Evolutionary conservation across 2,888 invertebrate species (phyloP).

Genomic region (Patella ulyssiponensis): DNA sequence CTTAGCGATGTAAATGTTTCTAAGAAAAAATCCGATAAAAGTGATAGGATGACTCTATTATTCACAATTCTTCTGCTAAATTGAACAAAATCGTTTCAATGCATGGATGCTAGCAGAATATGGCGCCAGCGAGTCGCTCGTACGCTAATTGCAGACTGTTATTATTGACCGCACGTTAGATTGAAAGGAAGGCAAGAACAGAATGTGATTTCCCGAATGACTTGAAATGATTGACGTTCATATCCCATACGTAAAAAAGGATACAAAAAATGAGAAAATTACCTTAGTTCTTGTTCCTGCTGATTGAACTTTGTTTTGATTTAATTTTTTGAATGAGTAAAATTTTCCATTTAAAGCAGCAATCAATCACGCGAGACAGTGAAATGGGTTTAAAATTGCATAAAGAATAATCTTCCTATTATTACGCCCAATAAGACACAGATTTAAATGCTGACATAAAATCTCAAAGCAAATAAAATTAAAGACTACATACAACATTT

Average conservation of each 20-base stretch:
- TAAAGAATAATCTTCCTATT: no score
- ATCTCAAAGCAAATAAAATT: no score
- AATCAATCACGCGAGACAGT: no score
- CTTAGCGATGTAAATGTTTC: background rate
- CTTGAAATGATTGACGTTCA: background rate
- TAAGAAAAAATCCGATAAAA: background rate
- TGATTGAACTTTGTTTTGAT: no score
- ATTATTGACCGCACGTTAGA: background rate
- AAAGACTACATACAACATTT: no score
- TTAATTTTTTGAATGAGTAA: no score
- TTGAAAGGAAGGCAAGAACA: background rate
- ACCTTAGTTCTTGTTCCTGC: no score
- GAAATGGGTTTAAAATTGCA: no score
- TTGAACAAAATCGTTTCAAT: slow-evolving; percentile 9
- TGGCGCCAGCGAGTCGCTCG: background rate
- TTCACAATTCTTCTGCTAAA: background rate
- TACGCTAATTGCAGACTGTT: background rate
- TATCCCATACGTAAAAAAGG: background rate
- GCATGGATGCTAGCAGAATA: background rate
- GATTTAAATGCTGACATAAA: no score
- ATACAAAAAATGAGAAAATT: background rate
- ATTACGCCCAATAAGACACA: no score
- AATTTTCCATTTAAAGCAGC: no score
- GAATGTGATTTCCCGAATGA: background rate
- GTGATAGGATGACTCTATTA: slow-evolving; percentile 7